phyloP scores from a whole-genome alignment of 2,113 vertebrate species.

The Asarcornis scutulata region DNA sequence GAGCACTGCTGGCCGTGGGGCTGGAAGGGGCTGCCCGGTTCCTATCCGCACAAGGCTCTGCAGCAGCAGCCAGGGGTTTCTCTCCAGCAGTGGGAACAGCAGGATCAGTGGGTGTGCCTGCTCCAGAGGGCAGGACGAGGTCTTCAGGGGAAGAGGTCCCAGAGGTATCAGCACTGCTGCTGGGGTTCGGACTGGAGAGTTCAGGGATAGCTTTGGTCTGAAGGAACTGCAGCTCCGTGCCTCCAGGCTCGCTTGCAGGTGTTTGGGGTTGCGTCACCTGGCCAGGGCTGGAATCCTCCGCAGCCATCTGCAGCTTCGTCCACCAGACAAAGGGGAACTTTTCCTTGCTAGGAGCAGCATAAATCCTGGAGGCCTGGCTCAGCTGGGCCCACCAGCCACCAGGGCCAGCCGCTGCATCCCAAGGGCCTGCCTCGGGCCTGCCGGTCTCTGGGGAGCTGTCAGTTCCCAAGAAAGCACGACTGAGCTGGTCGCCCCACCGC shows the following conservation, averaged over 20 bases:
- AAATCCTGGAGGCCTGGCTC: conserved; percentile 72
- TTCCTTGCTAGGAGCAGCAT: conserved; percentile 36
- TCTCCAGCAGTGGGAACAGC: background rate
- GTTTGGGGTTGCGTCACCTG: background rate
- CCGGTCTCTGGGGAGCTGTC: background rate
- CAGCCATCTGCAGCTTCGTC: background rate
- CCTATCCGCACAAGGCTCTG: fast-evolving
- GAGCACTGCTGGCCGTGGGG: fast-evolving
- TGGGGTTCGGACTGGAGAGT: fast-evolving
- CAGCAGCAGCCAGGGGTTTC: background rate
- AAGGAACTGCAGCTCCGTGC: background rate
- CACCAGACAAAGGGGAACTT: conserved; percentile 62
- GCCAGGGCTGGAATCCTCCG: background rate
- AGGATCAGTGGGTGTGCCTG: fast-evolving
- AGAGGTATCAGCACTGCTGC: background rate
- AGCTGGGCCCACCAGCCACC: conserved; percentile 77
- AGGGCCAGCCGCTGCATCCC: background rate
- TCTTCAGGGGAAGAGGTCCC: background rate
- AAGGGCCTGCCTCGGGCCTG: background rate
- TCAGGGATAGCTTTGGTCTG: background rate
- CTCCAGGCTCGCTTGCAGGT: fast-evolving
- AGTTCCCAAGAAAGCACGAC: conserved; percentile 72
- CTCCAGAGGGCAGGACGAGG: background rate
- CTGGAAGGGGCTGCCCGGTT: background rate
- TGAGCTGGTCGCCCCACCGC: conserved; percentile 84